phyloP scores from a whole-genome alignment of 2,797 vertebrate genomes.

The Acanthis flammea region DNA sequence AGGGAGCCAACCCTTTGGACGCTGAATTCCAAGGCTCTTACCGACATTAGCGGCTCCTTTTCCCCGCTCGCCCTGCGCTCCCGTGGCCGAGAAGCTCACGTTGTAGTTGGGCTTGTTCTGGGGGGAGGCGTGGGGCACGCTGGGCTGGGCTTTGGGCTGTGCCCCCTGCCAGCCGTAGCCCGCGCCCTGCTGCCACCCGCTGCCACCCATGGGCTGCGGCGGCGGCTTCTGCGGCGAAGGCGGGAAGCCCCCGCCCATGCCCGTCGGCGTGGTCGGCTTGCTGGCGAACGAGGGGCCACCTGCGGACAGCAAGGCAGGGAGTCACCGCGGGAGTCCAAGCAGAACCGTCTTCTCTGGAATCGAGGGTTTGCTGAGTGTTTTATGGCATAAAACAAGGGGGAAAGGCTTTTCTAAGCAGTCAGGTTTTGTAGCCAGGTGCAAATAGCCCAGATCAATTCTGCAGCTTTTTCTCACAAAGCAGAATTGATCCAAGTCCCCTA shows the following conservation, averaged over 20 bases:
- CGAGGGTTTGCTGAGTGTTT: background rate
- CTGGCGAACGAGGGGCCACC: slow-evolving; percentile 92
- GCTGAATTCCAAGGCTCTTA: slow-evolving; percentile 45
- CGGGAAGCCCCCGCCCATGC: slow-evolving; percentile 87
- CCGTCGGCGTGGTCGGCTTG: slow-evolving; percentile 94
- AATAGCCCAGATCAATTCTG: background rate
- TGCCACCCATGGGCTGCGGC: slow-evolving; percentile 83
- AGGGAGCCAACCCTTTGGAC: accelerated
- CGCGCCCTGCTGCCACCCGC: slow-evolving; percentile 83
- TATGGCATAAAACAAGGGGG: background rate
- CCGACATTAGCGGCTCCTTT: slow-evolving; percentile 81
- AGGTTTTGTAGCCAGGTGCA: background rate
- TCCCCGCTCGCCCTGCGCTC: slow-evolving; percentile 76
- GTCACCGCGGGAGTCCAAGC: accelerated
- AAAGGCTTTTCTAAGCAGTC: background rate
- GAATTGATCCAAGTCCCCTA: background rate
- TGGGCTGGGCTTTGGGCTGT: slow-evolving; percentile 76
- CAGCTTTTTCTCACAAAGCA: background rate
- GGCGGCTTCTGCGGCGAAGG: slow-evolving; percentile 90
- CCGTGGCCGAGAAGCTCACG: slow-evolving; percentile 86
- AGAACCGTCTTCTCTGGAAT: background rate
- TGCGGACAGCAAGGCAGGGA: background rate
- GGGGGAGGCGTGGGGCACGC: slow-evolving; percentile 88
- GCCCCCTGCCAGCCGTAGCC: slow-evolving; percentile 82
- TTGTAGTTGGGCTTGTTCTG: slow-evolving; percentile 97